Conservation (phyloP, 1,140 invertebrate species). For the Mesaphorura yosii region DNA sequence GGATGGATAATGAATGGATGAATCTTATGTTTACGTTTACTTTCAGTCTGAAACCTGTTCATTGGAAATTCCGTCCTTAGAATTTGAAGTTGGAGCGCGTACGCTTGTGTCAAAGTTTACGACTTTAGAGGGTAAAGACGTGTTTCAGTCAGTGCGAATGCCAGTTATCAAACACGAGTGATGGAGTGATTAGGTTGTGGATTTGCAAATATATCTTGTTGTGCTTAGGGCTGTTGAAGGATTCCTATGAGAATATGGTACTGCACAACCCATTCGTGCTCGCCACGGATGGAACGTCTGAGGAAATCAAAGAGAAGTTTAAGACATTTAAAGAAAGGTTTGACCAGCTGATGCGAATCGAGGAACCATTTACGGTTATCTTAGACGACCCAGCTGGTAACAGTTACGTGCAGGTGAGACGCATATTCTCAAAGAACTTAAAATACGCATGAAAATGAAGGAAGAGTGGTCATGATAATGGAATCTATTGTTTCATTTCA, state of each 20-base stretch:
- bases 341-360: conserved; percentile 54
- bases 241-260: conserved; percentile 55
- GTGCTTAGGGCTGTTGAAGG: conserved; percentile 44
- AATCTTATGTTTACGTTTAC: conserved; percentile 14
- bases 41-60: conserved; percentile 79
- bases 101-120: conserved; percentile 88
- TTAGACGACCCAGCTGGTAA: conserved; percentile 95
- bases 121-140: conserved; percentile 77
- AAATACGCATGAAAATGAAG: background rate
- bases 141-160: no score
- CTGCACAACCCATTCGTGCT: conserved; percentile 53
- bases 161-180: background rate
- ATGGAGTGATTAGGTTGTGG: background rate
- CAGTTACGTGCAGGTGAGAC: conserved; percentile 75
- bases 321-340: conserved; percentile 55
- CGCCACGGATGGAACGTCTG: conserved; percentile 59
- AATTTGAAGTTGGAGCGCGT: conserved; percentile 69
- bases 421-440: background rate
- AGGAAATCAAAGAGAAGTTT: conserved; percentile 42
- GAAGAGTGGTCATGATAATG: background rate
- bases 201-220: background rate
- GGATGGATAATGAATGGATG: background rate
- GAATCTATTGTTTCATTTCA: conserved; percentile 10
- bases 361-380: conserved; percentile 57
- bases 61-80: conserved; percentile 77